A percentile compares a stretch with the other conserved stretches of the same genome.
Evolutionary conservation across 2,797 vertebrate species (phyloP).

Genomic region (Ctenopoma multispine): DNA sequence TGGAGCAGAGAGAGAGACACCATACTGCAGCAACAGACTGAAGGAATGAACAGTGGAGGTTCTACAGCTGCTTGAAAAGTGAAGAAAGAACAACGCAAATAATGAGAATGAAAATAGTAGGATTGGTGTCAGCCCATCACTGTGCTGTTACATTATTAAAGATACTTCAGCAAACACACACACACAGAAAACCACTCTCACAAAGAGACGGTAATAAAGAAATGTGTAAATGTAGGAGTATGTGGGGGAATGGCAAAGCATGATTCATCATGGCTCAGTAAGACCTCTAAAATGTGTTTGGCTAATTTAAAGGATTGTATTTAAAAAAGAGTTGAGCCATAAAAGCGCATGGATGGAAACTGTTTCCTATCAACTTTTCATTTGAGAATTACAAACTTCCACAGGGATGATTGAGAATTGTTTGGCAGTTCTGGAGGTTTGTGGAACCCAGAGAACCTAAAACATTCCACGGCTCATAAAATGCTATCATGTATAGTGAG

Average conservation of each 20-base stretch:
- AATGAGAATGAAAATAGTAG: conserved; percentile 31
- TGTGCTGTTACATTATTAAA: conserved; percentile 71
- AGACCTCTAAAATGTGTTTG: conserved; percentile 24
- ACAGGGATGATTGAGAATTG: no score
- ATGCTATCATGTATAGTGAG: no score
- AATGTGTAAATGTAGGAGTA: conserved; percentile 33
- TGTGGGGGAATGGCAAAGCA: neutral
- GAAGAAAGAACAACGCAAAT: conserved; percentile 31
- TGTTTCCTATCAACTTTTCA: no score
- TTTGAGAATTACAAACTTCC: no score
- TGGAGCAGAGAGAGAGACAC: conserved; percentile 30
- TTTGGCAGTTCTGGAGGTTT: no score
- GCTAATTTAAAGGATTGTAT: conserved; percentile 21
- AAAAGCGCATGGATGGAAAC: no score
- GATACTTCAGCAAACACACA: conserved; percentile 28
- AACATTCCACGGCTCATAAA: no score
- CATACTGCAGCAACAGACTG: neutral
- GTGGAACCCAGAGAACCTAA: no score
- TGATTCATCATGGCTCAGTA: conserved; percentile 33
- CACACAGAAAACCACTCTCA: conserved; percentile 4
- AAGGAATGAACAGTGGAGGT: neutral
- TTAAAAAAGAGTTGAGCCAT: no score
- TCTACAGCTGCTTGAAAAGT: conserved; percentile 8
- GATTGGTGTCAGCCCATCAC: conserved; percentile 50
- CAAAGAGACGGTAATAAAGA: conserved; percentile 29